Conservation (phyloP, 2,113 vertebrate species). For the Oriolus oriolus region DNA sequence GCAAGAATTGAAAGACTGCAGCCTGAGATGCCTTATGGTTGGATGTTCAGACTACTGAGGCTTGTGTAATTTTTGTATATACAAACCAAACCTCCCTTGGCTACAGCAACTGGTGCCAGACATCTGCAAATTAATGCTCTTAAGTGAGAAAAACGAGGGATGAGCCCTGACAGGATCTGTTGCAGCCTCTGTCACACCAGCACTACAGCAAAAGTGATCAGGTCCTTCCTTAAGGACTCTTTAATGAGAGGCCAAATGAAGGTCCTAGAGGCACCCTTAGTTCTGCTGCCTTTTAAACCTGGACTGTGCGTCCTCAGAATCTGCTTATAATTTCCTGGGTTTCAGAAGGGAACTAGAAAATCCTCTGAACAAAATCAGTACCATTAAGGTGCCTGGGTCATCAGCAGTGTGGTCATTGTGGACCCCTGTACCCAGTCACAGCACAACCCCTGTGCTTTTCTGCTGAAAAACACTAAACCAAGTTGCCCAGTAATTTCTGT, state of each 20-base stretch:
- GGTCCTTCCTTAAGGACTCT: neutral
- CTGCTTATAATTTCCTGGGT: neutral
- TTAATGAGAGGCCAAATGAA: neutral
- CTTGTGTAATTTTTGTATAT: neutral
- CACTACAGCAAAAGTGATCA: neutral
- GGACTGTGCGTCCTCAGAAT: neutral
- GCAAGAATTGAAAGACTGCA: neutral
- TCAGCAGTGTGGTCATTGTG: rapidly evolving
- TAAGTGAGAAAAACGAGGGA: neutral
- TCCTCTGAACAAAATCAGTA: neutral
- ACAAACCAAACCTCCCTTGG: neutral
- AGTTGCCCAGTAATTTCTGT: neutral
- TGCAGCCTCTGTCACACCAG: neutral
- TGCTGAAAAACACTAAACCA: neutral
- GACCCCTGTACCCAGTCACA: neutral
- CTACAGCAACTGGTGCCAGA: neutral
- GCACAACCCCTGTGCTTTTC: neutral
- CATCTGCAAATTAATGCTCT: neutral
- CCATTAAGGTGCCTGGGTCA: neutral
- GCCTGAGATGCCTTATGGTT: neutral
- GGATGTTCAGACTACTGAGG: neutral
- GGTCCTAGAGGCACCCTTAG: neutral
- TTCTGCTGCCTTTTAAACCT: neutral
- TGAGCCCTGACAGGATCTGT: rapidly evolving
- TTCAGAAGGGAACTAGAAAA: neutral